phyloP scores from a whole-genome alignment of 1,140 invertebrate species.

The Danaus plexippus region DNA sequence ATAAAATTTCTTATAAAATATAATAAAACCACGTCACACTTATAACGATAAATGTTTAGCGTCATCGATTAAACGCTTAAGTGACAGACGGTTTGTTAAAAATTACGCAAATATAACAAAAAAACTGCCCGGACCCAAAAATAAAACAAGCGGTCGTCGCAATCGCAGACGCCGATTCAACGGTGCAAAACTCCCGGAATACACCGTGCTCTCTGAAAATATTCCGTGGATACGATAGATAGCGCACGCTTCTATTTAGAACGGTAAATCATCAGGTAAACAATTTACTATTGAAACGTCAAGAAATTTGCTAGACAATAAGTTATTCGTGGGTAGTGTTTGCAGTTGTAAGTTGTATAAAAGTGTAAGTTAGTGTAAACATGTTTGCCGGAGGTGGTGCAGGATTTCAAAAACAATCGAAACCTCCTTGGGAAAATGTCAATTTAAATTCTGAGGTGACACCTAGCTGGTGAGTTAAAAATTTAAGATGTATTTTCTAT shows the following conservation, averaged over 20 bases:
- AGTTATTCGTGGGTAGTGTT: conserved; percentile 1
- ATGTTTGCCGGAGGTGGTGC: conserved; percentile 61
- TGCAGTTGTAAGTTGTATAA: neutral
- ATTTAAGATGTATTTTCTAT: neutral
- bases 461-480: conserved; percentile 44
- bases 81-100: conserved; percentile 33
- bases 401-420: conserved; percentile 60
- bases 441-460: conserved; percentile 35
- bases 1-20: conserved; percentile 30
- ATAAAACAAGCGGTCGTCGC: conserved; percentile 51
- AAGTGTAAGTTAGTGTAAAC: conserved; percentile 17
- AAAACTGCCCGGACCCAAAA: conserved; percentile 47
- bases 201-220: conserved; percentile 44
- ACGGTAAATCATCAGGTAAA: conserved; percentile 22
- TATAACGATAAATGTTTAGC: conserved; percentile 16
- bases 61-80: conserved; percentile 30
- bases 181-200: conserved; percentile 42
- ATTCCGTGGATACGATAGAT: conserved; percentile 34
- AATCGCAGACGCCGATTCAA: conserved; percentile 34
- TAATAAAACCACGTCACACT: conserved; percentile 14
- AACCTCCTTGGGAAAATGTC: conserved; percentile 57
- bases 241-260: conserved; percentile 19
- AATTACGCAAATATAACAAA: conserved; percentile 57
- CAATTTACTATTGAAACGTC: conserved; percentile 24
- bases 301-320: conserved; percentile 4